phyloP scores from a whole-genome alignment of 2,888 invertebrate genomes.

The Mythimna impura region DNA sequence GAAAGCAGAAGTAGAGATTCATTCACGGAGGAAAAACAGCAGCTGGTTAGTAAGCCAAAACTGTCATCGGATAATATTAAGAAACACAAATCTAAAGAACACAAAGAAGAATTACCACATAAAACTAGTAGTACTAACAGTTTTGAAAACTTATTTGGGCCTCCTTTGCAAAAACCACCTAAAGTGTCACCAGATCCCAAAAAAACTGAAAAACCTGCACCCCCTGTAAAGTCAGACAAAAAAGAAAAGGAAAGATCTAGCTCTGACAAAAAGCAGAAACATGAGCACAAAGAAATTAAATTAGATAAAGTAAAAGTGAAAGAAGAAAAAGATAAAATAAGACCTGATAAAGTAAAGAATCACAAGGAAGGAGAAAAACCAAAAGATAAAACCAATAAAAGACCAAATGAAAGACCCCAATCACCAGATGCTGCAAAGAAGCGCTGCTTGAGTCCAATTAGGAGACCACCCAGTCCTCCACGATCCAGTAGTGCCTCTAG shows the following conservation, averaged over 20 bases:
- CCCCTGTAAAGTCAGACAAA: slow-evolving; percentile 87
- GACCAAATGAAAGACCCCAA: slow-evolving; percentile 82
- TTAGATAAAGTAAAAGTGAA: slow-evolving; percentile 85
- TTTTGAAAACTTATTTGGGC: slow-evolving; percentile 95
- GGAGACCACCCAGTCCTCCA: slow-evolving; percentile 80
- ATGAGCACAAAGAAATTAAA: slow-evolving; percentile 87
- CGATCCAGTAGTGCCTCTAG: slow-evolving; percentile 85
- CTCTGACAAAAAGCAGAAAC: slow-evolving; percentile 87
- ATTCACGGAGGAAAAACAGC: slow-evolving; percentile 89
- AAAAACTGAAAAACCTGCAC: slow-evolving; percentile 83
- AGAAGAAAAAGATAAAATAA: slow-evolving; percentile 88
- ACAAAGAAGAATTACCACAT: slow-evolving; percentile 89
- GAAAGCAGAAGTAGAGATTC: slow-evolving; percentile 91
- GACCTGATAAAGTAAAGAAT: slow-evolving; percentile 86
- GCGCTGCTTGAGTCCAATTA: slow-evolving; percentile 80
- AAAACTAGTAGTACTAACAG: slow-evolving; percentile 91
- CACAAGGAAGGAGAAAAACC: slow-evolving; percentile 90
- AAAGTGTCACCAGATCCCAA: slow-evolving; percentile 93
- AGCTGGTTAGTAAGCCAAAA: slow-evolving; percentile 93
- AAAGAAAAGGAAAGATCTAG: slow-evolving; percentile 89
- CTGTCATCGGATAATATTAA: slow-evolving; percentile 90
- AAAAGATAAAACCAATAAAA: slow-evolving; percentile 90
- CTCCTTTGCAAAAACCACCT: slow-evolving; percentile 94
- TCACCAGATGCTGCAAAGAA: slow-evolving; percentile 85
- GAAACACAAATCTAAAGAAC: slow-evolving; percentile 91